Conservation (phyloP, 2,888 invertebrate species). For the Aleiodes alternator region DNA sequence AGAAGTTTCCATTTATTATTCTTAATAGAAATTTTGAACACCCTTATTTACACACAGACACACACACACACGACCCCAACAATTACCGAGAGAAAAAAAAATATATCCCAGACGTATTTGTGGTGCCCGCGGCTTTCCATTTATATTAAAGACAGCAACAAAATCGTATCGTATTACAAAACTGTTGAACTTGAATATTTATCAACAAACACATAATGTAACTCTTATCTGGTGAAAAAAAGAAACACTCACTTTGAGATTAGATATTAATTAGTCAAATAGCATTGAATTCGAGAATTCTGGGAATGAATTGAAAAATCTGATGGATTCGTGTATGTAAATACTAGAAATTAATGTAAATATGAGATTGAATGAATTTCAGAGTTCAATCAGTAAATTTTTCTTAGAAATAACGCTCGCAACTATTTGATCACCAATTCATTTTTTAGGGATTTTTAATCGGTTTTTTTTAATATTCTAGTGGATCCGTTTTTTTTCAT, state of each 20-base stretch:
- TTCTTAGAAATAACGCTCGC: background rate
- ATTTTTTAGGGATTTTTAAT: background rate
- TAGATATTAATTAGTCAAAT: background rate
- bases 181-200: constrained; percentile 69
- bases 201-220: constrained; percentile 58
- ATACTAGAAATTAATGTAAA: background rate
- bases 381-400: no score
- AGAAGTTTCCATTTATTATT: constrained; percentile 27
- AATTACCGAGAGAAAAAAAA: constrained; percentile 48
- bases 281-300: background rate
- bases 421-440: background rate
- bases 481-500: no score
- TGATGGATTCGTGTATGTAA: background rate
- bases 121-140: constrained; percentile 21
- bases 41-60: constrained; percentile 47
- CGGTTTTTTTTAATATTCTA: no score
- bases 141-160: constrained; percentile 44
- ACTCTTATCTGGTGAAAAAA: constrained; percentile 20
- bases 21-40: constrained; percentile 30
- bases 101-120: constrained; percentile 46
- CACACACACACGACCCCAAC: constrained; percentile 44
- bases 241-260: constrained; percentile 6
- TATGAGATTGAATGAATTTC: background rate
- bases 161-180: constrained; percentile 65
- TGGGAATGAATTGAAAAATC: background rate